Percentiles rank a stretch among this genome's conserved stretches.
phyloP scores from a whole-genome alignment of 2,888 invertebrate species.

The Flexamia atlantica region DNA sequence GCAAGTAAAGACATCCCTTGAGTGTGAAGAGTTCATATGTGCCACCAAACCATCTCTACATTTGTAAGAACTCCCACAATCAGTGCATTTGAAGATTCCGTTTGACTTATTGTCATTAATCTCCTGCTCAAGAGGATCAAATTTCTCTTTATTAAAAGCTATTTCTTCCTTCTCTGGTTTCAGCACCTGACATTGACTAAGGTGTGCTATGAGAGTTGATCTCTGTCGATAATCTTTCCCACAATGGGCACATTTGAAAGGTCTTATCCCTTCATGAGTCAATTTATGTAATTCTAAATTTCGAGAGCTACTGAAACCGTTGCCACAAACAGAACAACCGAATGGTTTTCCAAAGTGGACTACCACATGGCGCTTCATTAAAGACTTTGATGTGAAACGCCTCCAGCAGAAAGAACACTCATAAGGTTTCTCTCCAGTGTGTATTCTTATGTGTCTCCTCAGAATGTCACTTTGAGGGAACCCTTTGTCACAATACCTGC shows the following conservation, averaged over 20 bases:
- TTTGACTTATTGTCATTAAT: no score
- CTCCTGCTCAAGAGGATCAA: no score
- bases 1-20: not conserved
- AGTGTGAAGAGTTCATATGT: not conserved
- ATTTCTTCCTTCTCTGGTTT: no score
- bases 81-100: not conserved
- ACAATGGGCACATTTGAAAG: slow-evolving; percentile 14
- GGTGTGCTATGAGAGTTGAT: not conserved
- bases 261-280: not conserved
- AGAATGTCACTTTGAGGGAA: slow-evolving; percentile 7
- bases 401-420: slow-evolving; percentile 11
- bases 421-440: slow-evolving; percentile 8
- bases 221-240: not conserved
- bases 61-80: not conserved
- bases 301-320: not conserved
- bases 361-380: not conserved
- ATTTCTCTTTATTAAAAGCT: no score
- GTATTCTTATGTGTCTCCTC: not conserved
- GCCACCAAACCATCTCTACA: not conserved
- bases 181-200: not conserved
- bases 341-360: not conserved
- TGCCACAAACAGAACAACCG: not conserved
- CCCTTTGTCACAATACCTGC: slow-evolving; percentile 3
- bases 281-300: not conserved
- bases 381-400: not conserved